A percentile compares a stretch with the other conserved stretches of the same genome.
Evolutionary conservation across 1,140 invertebrate genomes (phyloP).

Genomic region (Akabosia matsudoensis): DNA sequence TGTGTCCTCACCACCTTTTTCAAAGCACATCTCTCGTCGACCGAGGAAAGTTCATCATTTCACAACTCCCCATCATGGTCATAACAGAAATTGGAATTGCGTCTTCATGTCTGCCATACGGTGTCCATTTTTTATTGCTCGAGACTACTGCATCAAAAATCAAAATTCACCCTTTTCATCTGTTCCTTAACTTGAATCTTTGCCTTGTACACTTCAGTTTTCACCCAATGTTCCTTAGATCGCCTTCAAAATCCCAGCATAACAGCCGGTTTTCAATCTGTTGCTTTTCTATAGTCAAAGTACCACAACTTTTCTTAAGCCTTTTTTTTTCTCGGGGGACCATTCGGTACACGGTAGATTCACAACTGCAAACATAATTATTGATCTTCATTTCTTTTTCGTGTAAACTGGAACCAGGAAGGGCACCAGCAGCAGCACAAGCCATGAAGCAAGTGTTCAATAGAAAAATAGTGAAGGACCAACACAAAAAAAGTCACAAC

Average conservation of each 20-base stretch:
- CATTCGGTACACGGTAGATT: not conserved
- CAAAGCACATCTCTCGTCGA: not conserved
- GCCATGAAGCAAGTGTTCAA: not conserved
- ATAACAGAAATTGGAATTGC: not conserved
- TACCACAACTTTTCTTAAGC: not conserved
- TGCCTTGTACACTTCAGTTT: not conserved
- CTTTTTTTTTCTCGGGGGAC: not conserved
- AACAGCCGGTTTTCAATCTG: slow-evolving; percentile 10
- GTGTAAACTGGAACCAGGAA: slow-evolving; percentile 17
- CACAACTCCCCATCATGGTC: not conserved
- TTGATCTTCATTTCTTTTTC: slow-evolving; percentile 9
- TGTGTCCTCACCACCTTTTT: not conserved
- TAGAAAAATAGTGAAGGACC: not conserved
- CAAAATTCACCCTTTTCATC: slow-evolving; percentile 6
- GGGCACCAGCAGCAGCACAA: not conserved
- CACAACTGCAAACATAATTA: not conserved
- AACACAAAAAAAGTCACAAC: slow-evolving; percentile 1
- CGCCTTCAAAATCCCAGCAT: slow-evolving; percentile 9
- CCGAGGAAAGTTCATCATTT: not conserved
- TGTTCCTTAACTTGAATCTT: not conserved
- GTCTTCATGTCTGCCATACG: slow-evolving; percentile 20
- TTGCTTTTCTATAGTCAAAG: not conserved
- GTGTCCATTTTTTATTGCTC: slow-evolving; percentile 6
- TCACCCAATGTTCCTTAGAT: not conserved
- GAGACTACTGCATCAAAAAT: not conserved